phyloP scores from a whole-genome alignment of 1,140 invertebrate species.

The Pseudobourletiella spinata region DNA sequence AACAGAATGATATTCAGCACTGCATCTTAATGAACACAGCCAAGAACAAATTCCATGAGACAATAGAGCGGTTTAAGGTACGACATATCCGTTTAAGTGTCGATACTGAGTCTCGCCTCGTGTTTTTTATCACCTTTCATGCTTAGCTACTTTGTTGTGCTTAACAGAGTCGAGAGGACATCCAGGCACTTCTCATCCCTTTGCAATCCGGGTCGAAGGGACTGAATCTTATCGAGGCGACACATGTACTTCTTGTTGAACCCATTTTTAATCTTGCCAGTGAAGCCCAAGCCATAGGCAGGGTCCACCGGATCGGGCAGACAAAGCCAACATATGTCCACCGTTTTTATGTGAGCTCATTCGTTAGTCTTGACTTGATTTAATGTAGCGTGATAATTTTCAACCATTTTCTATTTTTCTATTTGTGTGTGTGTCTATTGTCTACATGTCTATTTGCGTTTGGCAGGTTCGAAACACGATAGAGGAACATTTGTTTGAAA shows the following conservation, averaged over 20 bases:
- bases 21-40: conserved; percentile 38
- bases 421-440: not conserved
- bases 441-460: not conserved
- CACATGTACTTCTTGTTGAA: conserved; percentile 66
- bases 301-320: conserved; percentile 71
- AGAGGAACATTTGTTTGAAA: conserved; percentile 28
- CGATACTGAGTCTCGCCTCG: no score
- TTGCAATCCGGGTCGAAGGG: conserved; percentile 62
- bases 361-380: conserved; percentile 23
- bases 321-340: conserved; percentile 47
- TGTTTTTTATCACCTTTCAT: no score
- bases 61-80: conserved; percentile 51
- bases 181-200: conserved; percentile 59
- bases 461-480: conserved; percentile 26
- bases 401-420: not conserved
- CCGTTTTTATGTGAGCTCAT: conserved; percentile 27
- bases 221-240: conserved; percentile 68
- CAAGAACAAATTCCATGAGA: conserved; percentile 45
- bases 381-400: conserved; percentile 31
- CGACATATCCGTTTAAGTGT: no score
- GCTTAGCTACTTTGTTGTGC: no score
- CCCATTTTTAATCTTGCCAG: conserved; percentile 63
- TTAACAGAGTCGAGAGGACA: conserved; percentile 40
- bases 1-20: conserved; percentile 51
- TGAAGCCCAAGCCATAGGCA: conserved; percentile 66